Conservation (phyloP, 1,140 invertebrate species). For the Phymorhynchus buccinoides region DNA sequence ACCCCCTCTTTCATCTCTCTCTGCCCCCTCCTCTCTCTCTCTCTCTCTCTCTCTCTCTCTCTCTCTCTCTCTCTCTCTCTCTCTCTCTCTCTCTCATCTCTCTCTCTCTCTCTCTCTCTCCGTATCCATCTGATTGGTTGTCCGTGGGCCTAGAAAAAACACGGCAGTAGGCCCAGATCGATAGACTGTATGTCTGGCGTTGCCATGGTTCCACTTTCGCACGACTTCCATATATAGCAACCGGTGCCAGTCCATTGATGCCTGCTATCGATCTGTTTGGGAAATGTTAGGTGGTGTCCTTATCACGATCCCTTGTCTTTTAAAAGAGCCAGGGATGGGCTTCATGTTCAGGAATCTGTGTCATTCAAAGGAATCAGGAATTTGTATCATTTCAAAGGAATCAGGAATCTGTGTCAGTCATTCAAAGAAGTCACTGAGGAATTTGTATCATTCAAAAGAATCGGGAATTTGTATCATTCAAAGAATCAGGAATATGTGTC, state of each 20-base stretch:
- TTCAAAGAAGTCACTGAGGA: no score
- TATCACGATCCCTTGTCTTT: no score
- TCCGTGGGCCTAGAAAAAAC: conserved; percentile 13
- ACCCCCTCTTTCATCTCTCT: background rate
- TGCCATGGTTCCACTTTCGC: conserved; percentile 28
- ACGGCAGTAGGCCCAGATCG: background rate
- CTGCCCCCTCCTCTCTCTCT: background rate
- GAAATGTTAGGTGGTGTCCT: no score
- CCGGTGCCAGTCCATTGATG: conserved; percentile 31
- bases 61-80: no score
- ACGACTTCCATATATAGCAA: conserved; percentile 34
- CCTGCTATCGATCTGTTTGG: conserved; percentile 10
- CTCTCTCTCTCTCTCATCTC: background rate
- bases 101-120: background rate
- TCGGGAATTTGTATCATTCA: no score
- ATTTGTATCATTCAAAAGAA: no score
- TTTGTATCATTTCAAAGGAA: no score
- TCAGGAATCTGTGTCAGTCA: no score
- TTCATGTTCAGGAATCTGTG: no score
- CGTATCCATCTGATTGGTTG: background rate
- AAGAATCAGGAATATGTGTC: no score
- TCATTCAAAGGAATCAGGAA: no score
- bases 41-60: background rate
- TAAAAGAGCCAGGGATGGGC: no score
- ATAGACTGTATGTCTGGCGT: conserved; percentile 22